phyloP scores from a whole-genome alignment of 2,113 vertebrate species.

The Formicarius rufipectus region DNA sequence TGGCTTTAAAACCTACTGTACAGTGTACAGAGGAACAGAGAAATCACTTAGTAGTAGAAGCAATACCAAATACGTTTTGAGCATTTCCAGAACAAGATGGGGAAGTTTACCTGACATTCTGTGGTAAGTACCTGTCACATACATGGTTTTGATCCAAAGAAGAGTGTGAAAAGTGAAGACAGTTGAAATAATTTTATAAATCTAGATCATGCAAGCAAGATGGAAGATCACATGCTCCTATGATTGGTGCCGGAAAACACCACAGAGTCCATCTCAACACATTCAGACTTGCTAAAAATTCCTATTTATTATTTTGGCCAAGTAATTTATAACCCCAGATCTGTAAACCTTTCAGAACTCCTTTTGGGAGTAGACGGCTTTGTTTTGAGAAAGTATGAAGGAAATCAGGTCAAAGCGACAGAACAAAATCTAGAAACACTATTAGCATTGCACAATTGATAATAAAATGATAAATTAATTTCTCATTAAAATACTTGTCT shows the following conservation, averaged over 20 bases:
- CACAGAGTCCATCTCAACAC: neutral
- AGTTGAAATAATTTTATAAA: neutral
- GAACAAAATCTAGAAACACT: neutral
- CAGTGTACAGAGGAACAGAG: neutral
- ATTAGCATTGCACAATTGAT: neutral
- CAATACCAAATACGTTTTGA: neutral
- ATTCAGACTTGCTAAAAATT: neutral
- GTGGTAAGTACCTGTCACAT: neutral
- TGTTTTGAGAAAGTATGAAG: neutral
- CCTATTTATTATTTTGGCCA: neutral
- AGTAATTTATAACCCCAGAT: neutral
- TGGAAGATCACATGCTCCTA: neutral
- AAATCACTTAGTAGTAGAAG: neutral
- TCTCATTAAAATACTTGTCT: neutral
- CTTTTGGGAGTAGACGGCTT: neutral
- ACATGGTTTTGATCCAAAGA: neutral
- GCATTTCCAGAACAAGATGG: neutral
- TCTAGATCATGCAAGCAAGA: neutral
- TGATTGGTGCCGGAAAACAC: neutral
- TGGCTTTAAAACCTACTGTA: neutral
- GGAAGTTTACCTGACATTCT: neutral
- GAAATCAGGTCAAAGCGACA: neutral
- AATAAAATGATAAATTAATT: neutral
- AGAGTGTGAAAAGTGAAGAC: neutral
- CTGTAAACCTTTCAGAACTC: neutral